phyloP scores from a whole-genome alignment of 2,113 vertebrate species.

The Lophura nycthemera region DNA sequence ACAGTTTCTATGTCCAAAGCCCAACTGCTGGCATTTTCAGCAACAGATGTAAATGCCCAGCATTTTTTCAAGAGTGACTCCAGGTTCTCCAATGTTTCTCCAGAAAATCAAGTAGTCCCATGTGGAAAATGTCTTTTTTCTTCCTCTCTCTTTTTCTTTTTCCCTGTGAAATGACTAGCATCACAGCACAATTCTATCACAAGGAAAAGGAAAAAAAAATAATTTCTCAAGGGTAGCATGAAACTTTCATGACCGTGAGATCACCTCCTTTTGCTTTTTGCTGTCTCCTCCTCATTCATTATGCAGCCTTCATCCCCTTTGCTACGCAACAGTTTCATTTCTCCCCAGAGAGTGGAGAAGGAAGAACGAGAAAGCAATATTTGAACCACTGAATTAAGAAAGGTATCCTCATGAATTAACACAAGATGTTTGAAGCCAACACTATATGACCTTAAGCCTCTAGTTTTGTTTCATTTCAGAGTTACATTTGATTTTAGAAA shows the following conservation, averaged over 20 bases:
- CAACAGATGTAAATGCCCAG: background rate
- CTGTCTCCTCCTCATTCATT: background rate
- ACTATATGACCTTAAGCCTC: background rate
- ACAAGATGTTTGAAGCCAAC: background rate
- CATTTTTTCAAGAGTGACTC: background rate
- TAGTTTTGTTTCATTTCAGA: background rate
- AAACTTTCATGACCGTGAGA: constrained; percentile 3
- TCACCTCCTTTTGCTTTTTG: background rate
- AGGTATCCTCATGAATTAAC: background rate
- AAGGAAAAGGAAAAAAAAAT: background rate
- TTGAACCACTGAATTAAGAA: constrained; percentile 18
- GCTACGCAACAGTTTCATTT: background rate
- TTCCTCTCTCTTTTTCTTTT: too few species aligned
- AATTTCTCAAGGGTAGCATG: background rate
- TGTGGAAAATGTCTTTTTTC: background rate
- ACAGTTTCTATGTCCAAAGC: background rate
- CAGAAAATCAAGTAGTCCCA: background rate
- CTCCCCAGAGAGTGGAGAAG: background rate
- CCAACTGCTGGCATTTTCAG: background rate
- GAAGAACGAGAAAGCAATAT: background rate
- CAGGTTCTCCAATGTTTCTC: background rate
- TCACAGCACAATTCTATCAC: background rate
- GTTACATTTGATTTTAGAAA: background rate
- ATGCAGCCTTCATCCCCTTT: background rate
- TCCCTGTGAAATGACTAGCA: background rate